Percentiles rank a stretch among this genome's conserved stretches.
phyloP scores from a whole-genome alignment of 2,888 invertebrate genomes.

The Timema podura region DNA sequence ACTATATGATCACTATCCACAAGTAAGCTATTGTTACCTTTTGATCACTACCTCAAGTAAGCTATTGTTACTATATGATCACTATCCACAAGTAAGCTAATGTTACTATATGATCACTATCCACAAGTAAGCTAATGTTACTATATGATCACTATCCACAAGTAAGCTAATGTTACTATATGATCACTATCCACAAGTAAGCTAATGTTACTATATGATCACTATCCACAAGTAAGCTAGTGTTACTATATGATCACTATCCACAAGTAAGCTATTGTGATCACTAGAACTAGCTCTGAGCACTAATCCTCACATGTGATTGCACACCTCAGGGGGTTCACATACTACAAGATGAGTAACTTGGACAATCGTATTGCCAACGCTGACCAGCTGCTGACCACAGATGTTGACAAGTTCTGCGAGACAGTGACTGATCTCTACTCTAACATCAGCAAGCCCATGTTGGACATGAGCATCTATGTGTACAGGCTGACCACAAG shows the following conservation, averaged over 20 bases:
- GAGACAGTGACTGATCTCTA: slow-evolving; percentile 93
- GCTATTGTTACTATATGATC: slow-evolving; percentile 84
- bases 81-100: slow-evolving; percentile 85
- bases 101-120: background rate
- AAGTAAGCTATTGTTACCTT: background rate
- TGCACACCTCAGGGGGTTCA: slow-evolving; percentile 67
- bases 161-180: too few species aligned
- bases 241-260: too few species aligned
- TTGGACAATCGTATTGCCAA: slow-evolving; percentile 92
- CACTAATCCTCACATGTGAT: too few species aligned
- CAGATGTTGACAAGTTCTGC: slow-evolving; percentile 97
- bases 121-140: background rate
- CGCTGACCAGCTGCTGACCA: slow-evolving; percentile 92
- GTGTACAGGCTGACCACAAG: slow-evolving; percentile 83
- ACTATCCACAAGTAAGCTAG: background rate
- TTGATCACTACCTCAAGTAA: too few species aligned
- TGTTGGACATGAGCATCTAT: slow-evolving; percentile 92
- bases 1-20: background rate
- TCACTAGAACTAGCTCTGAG: too few species aligned
- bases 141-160: too few species aligned
- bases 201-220: slow-evolving; percentile 39
- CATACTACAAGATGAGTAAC: slow-evolving; percentile 95
- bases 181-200: slow-evolving; percentile 88
- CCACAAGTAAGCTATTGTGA: too few species aligned
- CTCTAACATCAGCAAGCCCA: slow-evolving; percentile 93